Evolutionary conservation across 1,140 invertebrate species (phyloP).

Genomic region (Camponotus vicinus): DNA sequence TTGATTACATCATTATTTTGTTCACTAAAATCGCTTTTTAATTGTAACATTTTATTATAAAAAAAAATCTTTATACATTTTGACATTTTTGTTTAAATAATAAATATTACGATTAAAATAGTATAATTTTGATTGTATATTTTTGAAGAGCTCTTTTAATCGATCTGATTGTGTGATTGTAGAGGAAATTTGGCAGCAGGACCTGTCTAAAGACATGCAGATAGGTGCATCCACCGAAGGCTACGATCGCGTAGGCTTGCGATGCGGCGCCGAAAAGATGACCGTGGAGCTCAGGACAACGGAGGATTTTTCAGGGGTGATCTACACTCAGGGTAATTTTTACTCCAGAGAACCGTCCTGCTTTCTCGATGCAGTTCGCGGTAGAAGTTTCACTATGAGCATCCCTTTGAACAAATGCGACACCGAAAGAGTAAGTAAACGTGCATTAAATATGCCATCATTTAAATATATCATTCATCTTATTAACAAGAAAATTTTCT

Average conservation of each 20-base stretch:
- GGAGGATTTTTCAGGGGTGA: constrained; percentile 88
- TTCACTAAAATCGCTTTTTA: too few relatives aligned
- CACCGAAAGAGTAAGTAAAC: constrained; percentile 83
- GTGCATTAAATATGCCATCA: background rate
- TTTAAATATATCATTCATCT: background rate
- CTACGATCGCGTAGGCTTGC: constrained; percentile 86
- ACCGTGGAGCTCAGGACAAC: constrained; percentile 86
- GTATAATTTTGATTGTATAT: background rate
- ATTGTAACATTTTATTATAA: too few relatives aligned
- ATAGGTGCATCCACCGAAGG: constrained; percentile 87
- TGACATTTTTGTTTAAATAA: too few relatives aligned
- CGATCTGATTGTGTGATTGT: background rate
- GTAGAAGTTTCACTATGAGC: constrained; percentile 86
- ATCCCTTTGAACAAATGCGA: constrained; percentile 87
- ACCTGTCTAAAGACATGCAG: constrained; percentile 86
- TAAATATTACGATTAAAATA: background rate
- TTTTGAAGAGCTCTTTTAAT: background rate
- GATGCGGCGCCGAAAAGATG: constrained; percentile 87
- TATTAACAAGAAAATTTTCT: background rate
- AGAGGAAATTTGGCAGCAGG: constrained; percentile 86
- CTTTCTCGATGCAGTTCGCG: constrained; percentile 85
- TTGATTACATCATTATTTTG: too few relatives aligned
- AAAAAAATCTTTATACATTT: too few relatives aligned
- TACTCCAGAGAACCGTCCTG: constrained; percentile 87
- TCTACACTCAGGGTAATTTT: constrained; percentile 88